Evolutionary conservation across 2,888 invertebrate genomes (phyloP).

Genomic region (Ornithoptera alexandrae): DNA sequence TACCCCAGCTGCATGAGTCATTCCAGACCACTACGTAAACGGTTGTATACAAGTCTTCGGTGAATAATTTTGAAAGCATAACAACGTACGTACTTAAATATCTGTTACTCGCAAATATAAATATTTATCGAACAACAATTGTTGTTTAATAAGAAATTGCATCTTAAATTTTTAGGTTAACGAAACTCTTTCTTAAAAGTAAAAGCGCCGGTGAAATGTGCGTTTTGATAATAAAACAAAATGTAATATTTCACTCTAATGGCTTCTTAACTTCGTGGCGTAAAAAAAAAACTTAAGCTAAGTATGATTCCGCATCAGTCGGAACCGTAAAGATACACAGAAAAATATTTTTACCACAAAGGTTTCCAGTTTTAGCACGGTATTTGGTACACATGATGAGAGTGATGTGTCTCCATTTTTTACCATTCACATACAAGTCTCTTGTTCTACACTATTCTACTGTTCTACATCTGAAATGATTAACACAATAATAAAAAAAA

Average conservation of each 20-base stretch:
- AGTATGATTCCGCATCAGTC: not conserved
- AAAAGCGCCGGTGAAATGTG: conserved; percentile 2
- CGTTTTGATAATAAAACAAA: not conserved
- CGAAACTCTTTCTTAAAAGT: conserved; percentile 3
- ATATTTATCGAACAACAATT: not conserved
- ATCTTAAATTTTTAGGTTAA: conserved; percentile 1
- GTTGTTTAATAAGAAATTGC: not conserved
- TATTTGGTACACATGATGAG: too few species aligned
- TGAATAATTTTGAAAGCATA: not conserved
- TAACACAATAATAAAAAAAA: too few species aligned
- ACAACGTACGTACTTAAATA: not conserved
- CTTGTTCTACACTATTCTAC: too few species aligned
- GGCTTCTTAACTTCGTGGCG: not conserved
- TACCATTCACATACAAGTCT: too few species aligned
- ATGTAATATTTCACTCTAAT: not conserved
- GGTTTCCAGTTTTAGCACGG: too few species aligned
- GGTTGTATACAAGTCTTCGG: not conserved
- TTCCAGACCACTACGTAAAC: conserved; percentile 8
- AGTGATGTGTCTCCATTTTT: too few species aligned
- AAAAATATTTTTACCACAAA: too few species aligned
- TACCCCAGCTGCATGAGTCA: conserved; percentile 12
- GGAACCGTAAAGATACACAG: too few species aligned
- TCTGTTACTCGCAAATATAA: too few species aligned
- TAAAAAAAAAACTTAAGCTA: not conserved
- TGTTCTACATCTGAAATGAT: too few species aligned